These are phyloP conservation scores for Laspeyria flexula DNA, from an alignment of 2,888 invertebrate species.

Conservation along the genomic window DNA sequence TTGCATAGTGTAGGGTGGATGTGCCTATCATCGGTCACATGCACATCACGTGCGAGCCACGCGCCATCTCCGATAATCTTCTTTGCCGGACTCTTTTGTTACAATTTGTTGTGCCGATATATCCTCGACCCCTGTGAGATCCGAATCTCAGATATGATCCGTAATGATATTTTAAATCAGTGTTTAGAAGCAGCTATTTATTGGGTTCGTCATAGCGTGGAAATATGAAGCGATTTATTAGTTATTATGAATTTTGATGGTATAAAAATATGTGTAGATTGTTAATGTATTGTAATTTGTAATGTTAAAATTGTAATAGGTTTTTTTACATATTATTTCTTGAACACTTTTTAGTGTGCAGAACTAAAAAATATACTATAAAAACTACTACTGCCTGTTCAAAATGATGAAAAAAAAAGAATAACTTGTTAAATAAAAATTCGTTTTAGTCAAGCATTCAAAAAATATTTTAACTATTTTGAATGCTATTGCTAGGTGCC, in stretches of 20 bases:
- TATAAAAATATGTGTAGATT: too few relatives aligned
- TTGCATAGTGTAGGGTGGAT: slow-evolving; percentile 60
- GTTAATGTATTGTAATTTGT: too few relatives aligned
- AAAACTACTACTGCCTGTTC: too few relatives aligned
- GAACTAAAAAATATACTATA: too few relatives aligned
- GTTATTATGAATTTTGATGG: neutral
- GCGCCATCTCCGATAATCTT: slow-evolving; percentile 82
- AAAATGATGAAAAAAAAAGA: too few relatives aligned
- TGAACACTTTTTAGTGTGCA: too few relatives aligned
- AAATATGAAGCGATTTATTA: slow-evolving; percentile 21
- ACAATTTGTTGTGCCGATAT: slow-evolving; percentile 81
- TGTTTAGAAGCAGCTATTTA: slow-evolving; percentile 69
- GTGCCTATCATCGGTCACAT: slow-evolving; percentile 69
- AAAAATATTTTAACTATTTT: too few relatives aligned
- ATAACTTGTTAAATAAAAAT: too few relatives aligned
- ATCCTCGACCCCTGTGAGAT: slow-evolving; percentile 69
- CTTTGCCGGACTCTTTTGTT: slow-evolving; percentile 82
- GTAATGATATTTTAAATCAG: slow-evolving; percentile 85
- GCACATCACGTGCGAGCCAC: slow-evolving; percentile 79
- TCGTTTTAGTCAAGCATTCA: too few relatives aligned
- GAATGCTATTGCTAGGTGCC: too few relatives aligned
- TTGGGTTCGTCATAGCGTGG: slow-evolving; percentile 51
- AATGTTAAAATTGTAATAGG: too few relatives aligned
- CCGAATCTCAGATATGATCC: slow-evolving; percentile 75
- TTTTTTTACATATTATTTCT: too few relatives aligned